Conservation (phyloP, 2,113 vertebrate species). For the Neotoma lepida region DNA sequence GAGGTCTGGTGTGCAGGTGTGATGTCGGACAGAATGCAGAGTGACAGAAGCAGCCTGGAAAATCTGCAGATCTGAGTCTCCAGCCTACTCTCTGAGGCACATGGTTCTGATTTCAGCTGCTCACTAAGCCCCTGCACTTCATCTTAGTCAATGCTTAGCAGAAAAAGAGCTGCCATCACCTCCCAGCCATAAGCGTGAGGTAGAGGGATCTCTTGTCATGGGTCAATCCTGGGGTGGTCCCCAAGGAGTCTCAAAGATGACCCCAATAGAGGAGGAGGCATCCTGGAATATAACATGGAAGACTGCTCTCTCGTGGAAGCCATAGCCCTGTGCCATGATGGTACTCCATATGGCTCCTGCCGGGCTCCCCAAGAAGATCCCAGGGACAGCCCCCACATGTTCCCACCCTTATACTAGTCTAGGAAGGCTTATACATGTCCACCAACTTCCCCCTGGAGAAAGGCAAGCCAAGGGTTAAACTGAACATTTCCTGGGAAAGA, state of each 20-base stretch:
- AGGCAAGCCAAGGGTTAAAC: conserved; percentile 48
- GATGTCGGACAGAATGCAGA: background rate
- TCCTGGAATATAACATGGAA: background rate
- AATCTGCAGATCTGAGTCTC: conserved; percentile 33
- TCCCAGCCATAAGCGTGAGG: background rate
- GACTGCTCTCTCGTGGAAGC: background rate
- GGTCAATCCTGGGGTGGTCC: background rate
- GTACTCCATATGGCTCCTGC: background rate
- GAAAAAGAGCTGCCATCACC: background rate
- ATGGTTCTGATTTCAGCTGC: conserved; percentile 40
- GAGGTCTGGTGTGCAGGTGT: conserved; percentile 14
- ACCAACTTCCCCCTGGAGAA: conserved; percentile 46
- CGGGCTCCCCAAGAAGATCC: background rate
- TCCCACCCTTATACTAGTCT: background rate
- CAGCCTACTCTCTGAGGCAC: background rate
- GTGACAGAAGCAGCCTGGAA: background rate
- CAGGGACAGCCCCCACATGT: background rate
- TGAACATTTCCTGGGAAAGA: conserved; percentile 50
- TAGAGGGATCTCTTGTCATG: background rate
- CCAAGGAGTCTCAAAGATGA: background rate
- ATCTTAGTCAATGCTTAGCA: background rate
- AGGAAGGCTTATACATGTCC: background rate
- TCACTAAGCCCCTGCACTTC: conserved; percentile 13
- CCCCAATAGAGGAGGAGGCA: background rate
- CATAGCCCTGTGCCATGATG: background rate